A percentile compares a stretch with the other conserved stretches of the same genome.
Evolutionary conservation across 2,113 vertebrate species (phyloP).

Genomic region (Isurus oxyrinchus): DNA sequence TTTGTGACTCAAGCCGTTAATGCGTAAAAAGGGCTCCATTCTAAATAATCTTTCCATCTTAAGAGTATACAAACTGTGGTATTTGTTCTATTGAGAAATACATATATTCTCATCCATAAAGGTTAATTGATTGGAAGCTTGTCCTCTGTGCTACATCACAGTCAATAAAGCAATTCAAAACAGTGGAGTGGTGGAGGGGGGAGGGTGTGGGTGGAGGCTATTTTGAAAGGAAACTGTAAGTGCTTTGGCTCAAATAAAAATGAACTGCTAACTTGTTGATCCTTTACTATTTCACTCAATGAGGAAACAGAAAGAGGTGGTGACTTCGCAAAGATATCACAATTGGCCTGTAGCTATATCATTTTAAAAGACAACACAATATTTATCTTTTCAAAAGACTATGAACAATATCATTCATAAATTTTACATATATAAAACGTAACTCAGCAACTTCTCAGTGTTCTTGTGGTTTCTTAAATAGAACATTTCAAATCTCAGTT

Average conservation of each 20-base stretch:
- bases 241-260: neutral
- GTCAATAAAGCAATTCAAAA: slow-evolving; percentile 22
- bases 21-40: neutral
- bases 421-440: neutral
- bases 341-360: neutral
- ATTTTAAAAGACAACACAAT: neutral
- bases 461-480: neutral
- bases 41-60: neutral
- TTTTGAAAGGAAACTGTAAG: neutral
- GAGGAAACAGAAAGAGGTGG: neutral
- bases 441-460: neutral
- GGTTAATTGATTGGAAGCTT: neutral
- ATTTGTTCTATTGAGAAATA: neutral
- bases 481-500: neutral
- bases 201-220: neutral
- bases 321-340: neutral
- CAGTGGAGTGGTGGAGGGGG: neutral
- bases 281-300: neutral
- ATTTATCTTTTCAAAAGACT: neutral
- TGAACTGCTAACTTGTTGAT: neutral
- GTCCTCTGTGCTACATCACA: neutral
- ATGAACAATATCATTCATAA: neutral
- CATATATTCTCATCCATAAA: neutral
- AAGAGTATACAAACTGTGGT: neutral
- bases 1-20: neutral